Percentiles rank a stretch among this genome's conserved stretches.
Evolutionary conservation across 2,113 vertebrate genomes (phyloP).

Genomic region (Phrynosoma platyrhinos): DNA sequence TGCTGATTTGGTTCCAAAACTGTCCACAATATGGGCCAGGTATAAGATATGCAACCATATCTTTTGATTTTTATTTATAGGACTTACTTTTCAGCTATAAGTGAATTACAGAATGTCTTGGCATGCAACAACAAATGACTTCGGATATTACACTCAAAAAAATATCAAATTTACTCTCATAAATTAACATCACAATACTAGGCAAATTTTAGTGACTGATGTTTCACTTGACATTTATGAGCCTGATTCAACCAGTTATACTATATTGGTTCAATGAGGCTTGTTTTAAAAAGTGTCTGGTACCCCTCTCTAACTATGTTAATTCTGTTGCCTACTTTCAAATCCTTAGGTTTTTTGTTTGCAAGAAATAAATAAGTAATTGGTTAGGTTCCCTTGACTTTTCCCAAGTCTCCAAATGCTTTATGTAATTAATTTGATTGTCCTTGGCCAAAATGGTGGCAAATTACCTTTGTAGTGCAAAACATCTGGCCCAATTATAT

Average conservation of each 20-base stretch:
- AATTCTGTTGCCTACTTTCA: constrained; percentile 42
- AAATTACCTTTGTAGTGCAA: constrained; percentile 52
- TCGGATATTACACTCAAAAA: constrained; percentile 40
- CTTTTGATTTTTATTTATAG: background rate
- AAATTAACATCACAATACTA: constrained; percentile 21
- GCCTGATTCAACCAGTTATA: constrained; percentile 19
- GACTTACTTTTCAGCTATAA: background rate
- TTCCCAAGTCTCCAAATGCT: constrained; percentile 67
- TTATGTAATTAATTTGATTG: constrained; percentile 64
- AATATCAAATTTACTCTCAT: constrained; percentile 18
- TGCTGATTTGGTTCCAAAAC: constrained; percentile 2
- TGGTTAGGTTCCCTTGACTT: constrained; percentile 70
- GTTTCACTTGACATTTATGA: background rate
- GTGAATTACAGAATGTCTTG: background rate
- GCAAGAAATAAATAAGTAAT: constrained; percentile 71
- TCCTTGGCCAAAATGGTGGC: constrained; percentile 56
- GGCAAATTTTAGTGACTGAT: background rate
- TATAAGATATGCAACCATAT: background rate
- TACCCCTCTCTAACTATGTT: constrained; percentile 58
- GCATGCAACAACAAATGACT: background rate
- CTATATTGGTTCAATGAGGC: background rate
- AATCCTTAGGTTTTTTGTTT: constrained; percentile 64
- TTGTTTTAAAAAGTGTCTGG: constrained; percentile 31
- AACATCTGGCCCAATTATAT: constrained; percentile 46
- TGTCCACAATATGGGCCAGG: background rate